A percentile compares a stretch with the other conserved stretches of the same genome.
phyloP scores from a whole-genome alignment of 2,797 vertebrate species.

The Triplophysa bombifrons region DNA sequence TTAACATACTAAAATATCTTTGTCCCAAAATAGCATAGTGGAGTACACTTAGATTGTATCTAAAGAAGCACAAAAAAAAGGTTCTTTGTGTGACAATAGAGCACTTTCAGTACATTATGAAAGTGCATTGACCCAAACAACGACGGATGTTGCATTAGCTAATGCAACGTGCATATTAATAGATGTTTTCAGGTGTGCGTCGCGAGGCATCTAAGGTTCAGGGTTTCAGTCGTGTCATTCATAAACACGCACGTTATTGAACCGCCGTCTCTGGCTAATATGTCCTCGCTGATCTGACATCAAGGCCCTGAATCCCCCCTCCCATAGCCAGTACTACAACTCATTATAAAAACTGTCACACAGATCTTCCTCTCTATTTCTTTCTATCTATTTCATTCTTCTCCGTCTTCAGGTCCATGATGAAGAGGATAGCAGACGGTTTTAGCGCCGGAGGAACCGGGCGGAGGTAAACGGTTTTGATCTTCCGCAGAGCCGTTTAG shows the following conservation, averaged over 20 bases:
- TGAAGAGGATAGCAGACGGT: conserved; percentile 39
- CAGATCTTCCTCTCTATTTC: conserved; percentile 41
- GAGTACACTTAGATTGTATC: no score
- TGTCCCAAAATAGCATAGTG: no score
- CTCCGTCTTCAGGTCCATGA: conserved; percentile 21
- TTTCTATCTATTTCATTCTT: conserved; percentile 36
- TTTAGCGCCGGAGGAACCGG: neutral
- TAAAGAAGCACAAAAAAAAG: no score
- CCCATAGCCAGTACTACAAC: conserved; percentile 9
- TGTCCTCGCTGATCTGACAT: conserved; percentile 59
- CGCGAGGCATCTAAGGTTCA: conserved; percentile 41
- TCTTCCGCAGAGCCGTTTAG: conserved; percentile 50
- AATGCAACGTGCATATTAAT: neutral
- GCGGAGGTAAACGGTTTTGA: conserved; percentile 21
- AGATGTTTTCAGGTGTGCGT: conserved; percentile 17
- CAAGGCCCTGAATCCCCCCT: conserved; percentile 55
- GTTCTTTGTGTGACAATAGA: no score
- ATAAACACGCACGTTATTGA: conserved; percentile 57
- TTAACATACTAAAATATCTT: no score
- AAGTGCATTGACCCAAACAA: no score
- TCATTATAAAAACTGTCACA: conserved; percentile 53
- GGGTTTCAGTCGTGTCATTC: conserved; percentile 55
- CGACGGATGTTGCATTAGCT: no score
- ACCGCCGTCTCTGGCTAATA: conserved; percentile 38
- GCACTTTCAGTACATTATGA: no score